Conservation (phyloP, 64 coral and sea anemone species). For the Anthopleura sola region DNA sequence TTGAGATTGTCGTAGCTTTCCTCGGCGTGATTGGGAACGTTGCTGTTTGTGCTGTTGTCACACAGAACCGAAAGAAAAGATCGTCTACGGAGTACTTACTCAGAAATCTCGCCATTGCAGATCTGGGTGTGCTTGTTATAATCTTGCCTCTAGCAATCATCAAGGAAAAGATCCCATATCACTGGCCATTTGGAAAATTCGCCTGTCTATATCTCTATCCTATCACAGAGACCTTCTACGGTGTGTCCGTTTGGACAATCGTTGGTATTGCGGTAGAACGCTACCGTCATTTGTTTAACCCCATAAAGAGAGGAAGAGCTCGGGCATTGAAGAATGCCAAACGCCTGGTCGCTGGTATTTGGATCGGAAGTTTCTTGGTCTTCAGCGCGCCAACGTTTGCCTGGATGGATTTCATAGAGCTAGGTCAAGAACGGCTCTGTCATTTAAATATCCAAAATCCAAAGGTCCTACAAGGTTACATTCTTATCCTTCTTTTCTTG, state of each 20-base stretch:
- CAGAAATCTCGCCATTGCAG: constrained; percentile 56
- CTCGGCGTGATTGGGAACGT: constrained; percentile 60
- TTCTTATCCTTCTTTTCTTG: constrained; percentile 4
- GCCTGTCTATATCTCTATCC: constrained; percentile 53
- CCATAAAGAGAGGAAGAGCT: background rate
- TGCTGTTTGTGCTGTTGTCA: constrained; percentile 39
- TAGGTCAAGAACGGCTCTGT: background rate
- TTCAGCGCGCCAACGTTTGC: constrained; percentile 42
- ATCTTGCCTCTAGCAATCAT: constrained; percentile 48
- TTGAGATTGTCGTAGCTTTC: constrained; percentile 12
- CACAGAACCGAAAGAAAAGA: constrained; percentile 23
- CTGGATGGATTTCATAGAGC: constrained; percentile 14
- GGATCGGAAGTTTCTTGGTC: constrained; percentile 27
- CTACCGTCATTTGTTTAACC: constrained; percentile 36
- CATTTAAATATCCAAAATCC: background rate
- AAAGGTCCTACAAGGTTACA: background rate
- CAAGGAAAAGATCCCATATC: constrained; percentile 32
- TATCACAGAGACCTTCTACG: constrained; percentile 44
- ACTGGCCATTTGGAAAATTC: constrained; percentile 59
- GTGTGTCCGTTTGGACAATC: constrained; percentile 53
- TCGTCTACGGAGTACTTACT: constrained; percentile 39
- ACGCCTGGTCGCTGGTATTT: constrained; percentile 19
- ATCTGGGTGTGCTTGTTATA: constrained; percentile 48
- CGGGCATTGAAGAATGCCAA: background rate
- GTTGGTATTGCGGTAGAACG: constrained; percentile 51